Conservation (phyloP, 1,140 invertebrate genomes). For the Drosophila lini region DNA sequence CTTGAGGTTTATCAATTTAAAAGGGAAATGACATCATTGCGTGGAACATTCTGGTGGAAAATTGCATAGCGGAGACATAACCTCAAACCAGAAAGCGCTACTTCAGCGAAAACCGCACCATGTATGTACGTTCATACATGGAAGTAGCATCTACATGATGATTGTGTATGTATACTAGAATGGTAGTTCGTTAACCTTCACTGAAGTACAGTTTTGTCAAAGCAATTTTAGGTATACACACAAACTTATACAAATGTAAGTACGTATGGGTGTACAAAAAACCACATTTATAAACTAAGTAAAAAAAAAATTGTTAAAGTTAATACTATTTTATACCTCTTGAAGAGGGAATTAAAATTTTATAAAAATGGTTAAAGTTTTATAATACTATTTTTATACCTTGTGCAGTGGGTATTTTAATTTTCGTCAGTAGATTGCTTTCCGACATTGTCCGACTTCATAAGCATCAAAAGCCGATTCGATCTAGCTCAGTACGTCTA, state of each 20-base stretch:
- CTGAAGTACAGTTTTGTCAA: conserved; percentile 18
- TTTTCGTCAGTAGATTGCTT: background rate
- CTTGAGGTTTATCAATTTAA: conserved; percentile 1
- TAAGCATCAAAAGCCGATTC: background rate
- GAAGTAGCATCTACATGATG: conserved; percentile 11
- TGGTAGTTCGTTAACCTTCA: background rate
- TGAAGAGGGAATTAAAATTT: background rate
- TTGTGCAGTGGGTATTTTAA: background rate
- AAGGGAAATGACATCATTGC: conserved; percentile 28
- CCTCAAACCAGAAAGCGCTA: conserved; percentile 20
- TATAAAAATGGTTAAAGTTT: background rate
- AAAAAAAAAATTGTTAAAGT: background rate
- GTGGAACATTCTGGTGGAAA: conserved; percentile 13
- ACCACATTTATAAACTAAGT: too few species aligned
- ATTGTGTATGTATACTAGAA: conserved; percentile 28
- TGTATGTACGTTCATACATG: background rate
- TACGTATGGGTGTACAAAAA: background rate
- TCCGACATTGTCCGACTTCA: background rate
- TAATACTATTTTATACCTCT: background rate
- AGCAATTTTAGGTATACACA: background rate
- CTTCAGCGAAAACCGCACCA: background rate
- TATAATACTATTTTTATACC: background rate
- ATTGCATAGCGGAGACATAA: conserved; percentile 9
- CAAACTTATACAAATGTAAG: background rate
- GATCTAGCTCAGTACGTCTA: background rate